Evolutionary conservation across 2,888 invertebrate genomes (phyloP), one percentile per base, ranked within the genome.

Genomic region (Baronia brevicornis): DNA sequence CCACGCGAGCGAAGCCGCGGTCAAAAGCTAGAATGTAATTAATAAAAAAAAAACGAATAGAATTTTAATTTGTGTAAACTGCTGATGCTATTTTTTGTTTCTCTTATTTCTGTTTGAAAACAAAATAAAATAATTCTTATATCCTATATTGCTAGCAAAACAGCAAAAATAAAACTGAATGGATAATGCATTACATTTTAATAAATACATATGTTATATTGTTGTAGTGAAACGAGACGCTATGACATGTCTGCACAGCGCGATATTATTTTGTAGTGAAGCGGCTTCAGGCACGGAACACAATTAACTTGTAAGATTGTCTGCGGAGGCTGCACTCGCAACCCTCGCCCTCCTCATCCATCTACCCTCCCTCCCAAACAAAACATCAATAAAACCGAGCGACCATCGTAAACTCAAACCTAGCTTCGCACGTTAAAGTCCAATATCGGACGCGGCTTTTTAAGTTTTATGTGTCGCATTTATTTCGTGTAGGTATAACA

Each of bases 241-340:
- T 30, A 15, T 23, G 28, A 39, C 37, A 42, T 36, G 33, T 44
- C 53, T 48, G 65, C 57, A 49, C 58, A 64, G 62, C 58, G 54
- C 60, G 77, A 74, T 80, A 78, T 82, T 80, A 79, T 80, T 79
- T 68, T 62, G 77, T 73, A 78, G 80, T 77, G 77, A 67, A 63
- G 54, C 66, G 59, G 69, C 69, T 74, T 68, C 63, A 69, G 72
- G 78, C 82, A 79, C 80, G 79, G 78, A 84, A 79, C 82, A 84
- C 84, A 82, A 84, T 84, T 84, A 84, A 84, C 82, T 84, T 74
- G 82, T 82, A 84, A 84, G 84, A 84, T 84, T 79, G 82, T 84
- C 82, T 82, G 74, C 75, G 82, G 77, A 80, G 80, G 78, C 66
- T 74, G 80, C 80, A 78, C 68, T 68, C 68, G 66, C 59, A 59